A percentile compares a stretch with the other conserved stretches of the same genome.
Evolutionary conservation across 2,888 invertebrate genomes (phyloP).

Genomic region (Chrysolina haemoptera): DNA sequence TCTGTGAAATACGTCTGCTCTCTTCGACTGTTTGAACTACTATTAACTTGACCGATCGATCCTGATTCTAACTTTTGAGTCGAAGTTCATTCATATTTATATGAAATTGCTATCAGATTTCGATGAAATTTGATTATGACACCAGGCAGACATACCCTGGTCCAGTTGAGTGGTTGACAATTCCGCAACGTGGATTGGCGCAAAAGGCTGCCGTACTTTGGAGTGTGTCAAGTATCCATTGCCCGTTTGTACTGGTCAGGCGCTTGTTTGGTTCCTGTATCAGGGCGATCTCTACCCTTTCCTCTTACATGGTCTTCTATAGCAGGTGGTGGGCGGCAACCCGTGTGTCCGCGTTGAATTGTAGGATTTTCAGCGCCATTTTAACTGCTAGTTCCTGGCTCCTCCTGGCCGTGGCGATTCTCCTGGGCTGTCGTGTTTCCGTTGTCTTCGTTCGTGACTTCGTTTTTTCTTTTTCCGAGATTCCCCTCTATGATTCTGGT

Average conservation of each 20-base stretch:
- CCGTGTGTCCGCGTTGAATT: conserved; percentile 29
- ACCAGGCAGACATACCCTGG: conserved; percentile 21
- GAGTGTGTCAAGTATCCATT: neutral
- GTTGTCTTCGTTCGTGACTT: too few relatives aligned
- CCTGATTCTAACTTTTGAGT: too few relatives aligned
- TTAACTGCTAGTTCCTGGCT: too few relatives aligned
- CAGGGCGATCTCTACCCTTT: conserved; percentile 3
- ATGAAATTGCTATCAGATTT: too few relatives aligned
- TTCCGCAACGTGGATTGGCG: neutral
- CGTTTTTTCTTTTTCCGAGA: too few relatives aligned
- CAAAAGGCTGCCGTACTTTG: neutral
- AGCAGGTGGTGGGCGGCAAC: conserved; percentile 7
- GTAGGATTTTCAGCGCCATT: conserved; percentile 17
- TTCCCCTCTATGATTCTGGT: neutral
- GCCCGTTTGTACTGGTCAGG: neutral
- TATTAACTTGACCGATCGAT: too few relatives aligned
- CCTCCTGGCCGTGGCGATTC: neutral
- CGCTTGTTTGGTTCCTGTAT: conserved; percentile 18
- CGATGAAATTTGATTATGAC: too few relatives aligned
- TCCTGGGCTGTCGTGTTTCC: too few relatives aligned
- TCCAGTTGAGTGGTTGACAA: neutral
- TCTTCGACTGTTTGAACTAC: too few relatives aligned
- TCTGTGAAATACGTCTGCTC: too few relatives aligned
- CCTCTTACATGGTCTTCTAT: neutral
- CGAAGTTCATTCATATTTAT: too few relatives aligned